Base-by-base conservation (phyloP, 2,797 vertebrate species). In the Lepilemur ruficaudatus region DNA sequence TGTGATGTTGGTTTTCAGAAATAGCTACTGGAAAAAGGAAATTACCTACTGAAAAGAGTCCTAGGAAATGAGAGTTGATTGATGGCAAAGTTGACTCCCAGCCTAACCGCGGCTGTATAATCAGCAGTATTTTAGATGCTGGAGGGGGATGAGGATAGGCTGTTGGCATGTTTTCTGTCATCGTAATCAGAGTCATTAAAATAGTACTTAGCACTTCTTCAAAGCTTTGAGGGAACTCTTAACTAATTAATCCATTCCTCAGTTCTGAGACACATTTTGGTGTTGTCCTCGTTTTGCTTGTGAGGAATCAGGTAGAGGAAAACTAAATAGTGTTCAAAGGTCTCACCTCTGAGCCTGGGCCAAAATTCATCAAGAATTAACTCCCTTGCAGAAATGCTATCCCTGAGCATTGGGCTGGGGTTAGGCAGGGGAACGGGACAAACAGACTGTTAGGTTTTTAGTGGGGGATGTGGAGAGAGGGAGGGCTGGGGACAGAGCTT, bases 1-100 rank as follows among this genome's bases (percentile, higher is more conserved):
- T 86, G 23, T 83, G 70, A 82, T 90, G 93, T 63, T 95, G 89
- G 88, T 67, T 97, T 97, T 97, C 81, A 95, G 93, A 97, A 98
- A 95, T 85, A 95, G 85, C 84, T 43, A 78, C 93, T 96, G 94
- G 89, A 95, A 97, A 89, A 96, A 96, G 95, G 94, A 97, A 97
- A 97, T 96, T 91, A 90, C 95, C 69, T 95, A 76, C 32, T 97
- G 96, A 96, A 97, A 95, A 86, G 69, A 94, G 75, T 83, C 65
- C 82, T 94, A 89, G 94, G 96, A 97, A 95, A 97, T 91, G 89
- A 91, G 73, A 79, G 69, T 50, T 89, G 72, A 46, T 35, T 20
- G 67, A 82, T 93, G 96, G 75, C 95, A 91, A 95, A 43, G 30
- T 41, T 78, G 28, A 70, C 84, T 85, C 52, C n/a, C 59, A 52